Base-by-base conservation (phyloP, 2,797 vertebrate genomes). In the Garrulus glandarius region DNA sequence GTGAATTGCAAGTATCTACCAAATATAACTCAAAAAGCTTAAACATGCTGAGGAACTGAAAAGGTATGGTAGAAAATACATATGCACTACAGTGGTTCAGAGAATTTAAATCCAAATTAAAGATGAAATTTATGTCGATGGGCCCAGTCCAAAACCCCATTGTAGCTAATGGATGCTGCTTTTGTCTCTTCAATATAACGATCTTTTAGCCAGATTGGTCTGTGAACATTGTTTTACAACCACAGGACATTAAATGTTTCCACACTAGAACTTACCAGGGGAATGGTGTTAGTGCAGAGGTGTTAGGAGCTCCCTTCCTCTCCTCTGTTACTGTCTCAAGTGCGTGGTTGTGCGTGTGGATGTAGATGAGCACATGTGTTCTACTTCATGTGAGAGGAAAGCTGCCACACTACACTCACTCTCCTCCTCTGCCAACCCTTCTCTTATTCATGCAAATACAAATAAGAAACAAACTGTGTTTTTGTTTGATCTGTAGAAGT, bases 1-100 rank as follows among this genome's bases (percentile, higher is more conserved):
- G 21, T 91, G 72, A 92, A 92, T 49, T 92, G 34, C 44, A 93
- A 87, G 52, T 39, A 92, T 69, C 55, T 68, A 77, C 24, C 37
- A 89, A 91, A 93, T 87, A 67, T 79, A 94, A 70, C 60, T 77
- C 32, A 76, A 86, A 93, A 92, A 71, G 29, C 47, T 94, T 90
- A 81, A 94, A 56, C 27, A 53, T 30, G 46, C 30, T 84, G 34
- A 91, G 34, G 44, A 88, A 59, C 36, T 49, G 60, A 79, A 94
- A 92, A 76, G 2, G 52, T 59, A 47, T 7, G 29, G 29, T 59
- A 39, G 39, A 84, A 92, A 79, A 91, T 41, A 63, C 22, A 4
- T 37, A 56, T 0, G 0, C 29, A 63, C 9, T n/a, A 43, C 14
- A 67, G 36, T 19, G 29, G 19, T 60, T 89, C 32, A 69, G 82